These are phyloP conservation scores for Proterorhinus semilunaris DNA, from an alignment of 2,113 vertebrate species.

Conservation along the genomic window DNA sequence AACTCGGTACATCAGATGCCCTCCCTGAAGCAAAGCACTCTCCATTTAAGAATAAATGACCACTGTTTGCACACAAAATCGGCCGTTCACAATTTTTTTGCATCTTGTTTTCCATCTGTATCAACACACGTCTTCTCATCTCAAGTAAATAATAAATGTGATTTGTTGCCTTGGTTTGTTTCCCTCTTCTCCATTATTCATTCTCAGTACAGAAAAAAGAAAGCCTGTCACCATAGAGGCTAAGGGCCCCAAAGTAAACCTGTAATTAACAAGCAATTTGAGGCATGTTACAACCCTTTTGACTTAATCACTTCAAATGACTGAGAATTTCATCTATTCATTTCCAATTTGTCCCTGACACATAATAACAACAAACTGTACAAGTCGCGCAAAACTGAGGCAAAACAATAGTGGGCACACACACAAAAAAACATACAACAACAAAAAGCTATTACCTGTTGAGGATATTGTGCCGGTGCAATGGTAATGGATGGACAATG, in stretches of 20 bases:
- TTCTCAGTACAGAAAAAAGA: constrained; percentile 16
- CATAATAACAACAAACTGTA: constrained; percentile 47
- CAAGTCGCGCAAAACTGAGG: constrained; percentile 42
- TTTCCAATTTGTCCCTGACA: constrained; percentile 29
- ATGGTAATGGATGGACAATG: constrained; percentile 60
- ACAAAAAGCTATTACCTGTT: constrained; percentile 34
- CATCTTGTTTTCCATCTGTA: not conserved
- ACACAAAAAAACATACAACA: constrained; percentile 26
- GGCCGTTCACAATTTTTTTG: not conserved
- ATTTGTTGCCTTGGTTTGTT: constrained; percentile 27
- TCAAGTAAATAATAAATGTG: not conserved
- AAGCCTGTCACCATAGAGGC: constrained; percentile 46
- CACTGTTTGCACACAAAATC: no score
- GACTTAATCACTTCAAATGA: constrained; percentile 14
- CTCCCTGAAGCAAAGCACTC: not conserved
- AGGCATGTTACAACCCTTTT: constrained; percentile 12
- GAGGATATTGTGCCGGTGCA: constrained; percentile 25
- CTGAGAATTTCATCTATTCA: constrained; percentile 12
- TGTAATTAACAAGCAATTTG: constrained; percentile 41
- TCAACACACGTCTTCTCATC: not conserved
- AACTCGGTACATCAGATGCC: not conserved
- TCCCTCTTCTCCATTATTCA: constrained; percentile 17
- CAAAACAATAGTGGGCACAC: constrained; percentile 18
- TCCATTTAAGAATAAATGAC: no score
- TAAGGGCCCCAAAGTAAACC: constrained; percentile 31